Percentiles rank a stretch among this genome's conserved stretches.
Evolutionary conservation across 2,888 invertebrate species (phyloP).

Genomic region (Lasioglossum leucozonium): DNA sequence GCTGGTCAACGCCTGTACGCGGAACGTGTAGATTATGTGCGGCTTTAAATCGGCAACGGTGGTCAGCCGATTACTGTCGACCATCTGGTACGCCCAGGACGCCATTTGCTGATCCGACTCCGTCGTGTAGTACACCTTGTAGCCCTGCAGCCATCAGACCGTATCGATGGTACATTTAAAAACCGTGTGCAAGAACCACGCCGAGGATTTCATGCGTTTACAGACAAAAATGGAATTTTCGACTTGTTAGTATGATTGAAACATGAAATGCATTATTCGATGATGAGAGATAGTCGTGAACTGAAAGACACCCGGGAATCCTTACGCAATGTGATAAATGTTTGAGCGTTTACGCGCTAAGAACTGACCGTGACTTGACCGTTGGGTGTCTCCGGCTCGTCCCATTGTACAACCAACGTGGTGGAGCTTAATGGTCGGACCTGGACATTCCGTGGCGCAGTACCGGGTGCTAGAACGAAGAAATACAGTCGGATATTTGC

Average conservation of each 20-base stretch:
- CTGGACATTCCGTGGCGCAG: conserved; percentile 97
- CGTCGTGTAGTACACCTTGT: conserved; percentile 98
- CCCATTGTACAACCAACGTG: conserved; percentile 99
- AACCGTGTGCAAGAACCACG: not conserved
- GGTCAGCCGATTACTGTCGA: conserved; percentile 96
- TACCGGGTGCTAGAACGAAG: conserved; percentile 92
- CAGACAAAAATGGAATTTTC: not conserved
- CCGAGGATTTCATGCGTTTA: not conserved
- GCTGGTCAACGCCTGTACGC: conserved; percentile 96
- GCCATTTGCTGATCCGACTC: conserved; percentile 94
- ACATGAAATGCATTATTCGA: not conserved
- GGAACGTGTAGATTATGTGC: conserved; percentile 96
- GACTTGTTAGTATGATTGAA: not conserved
- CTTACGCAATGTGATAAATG: not conserved
- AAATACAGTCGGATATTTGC: conserved; percentile 22
- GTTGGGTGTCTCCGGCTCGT: conserved; percentile 98
- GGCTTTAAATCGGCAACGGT: conserved; percentile 96
- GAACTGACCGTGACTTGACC: conserved; percentile 96
- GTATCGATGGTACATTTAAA: not conserved
- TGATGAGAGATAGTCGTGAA: not conserved
- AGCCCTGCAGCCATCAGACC: conserved; percentile 88
- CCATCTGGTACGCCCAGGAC: conserved; percentile 96
- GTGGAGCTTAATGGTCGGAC: conserved; percentile 97
- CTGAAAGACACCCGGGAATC: not conserved
- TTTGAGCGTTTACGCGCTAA: not conserved